Base-by-base conservation (phyloP, 2,888 invertebrate genomes). In the Drosophila monieri region DNA sequence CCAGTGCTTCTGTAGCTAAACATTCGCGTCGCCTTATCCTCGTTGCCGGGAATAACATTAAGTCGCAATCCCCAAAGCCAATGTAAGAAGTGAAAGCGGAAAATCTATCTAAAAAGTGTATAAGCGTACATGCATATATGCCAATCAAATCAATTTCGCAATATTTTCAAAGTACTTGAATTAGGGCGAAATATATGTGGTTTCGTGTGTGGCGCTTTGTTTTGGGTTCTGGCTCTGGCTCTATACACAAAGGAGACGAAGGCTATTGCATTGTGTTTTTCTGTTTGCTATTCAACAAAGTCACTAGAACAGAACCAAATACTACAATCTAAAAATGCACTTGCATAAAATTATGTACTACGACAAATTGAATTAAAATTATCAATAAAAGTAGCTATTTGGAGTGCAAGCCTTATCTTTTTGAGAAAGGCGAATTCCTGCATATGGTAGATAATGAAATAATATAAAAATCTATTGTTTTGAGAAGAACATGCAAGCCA, bases 11-110 rank as follows among this genome's bases (percentile, higher is more conserved):
- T 23, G 32, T 52, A 58, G 41, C 58, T 35, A 51, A 56, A 72
- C 27, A 23, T 72, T 60, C 59, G 72, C 73, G 65, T 51, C 57
- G 62, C 49, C 18, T 21, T 65, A 41, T 54, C 55, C 41, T 35
- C 54, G 37, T 37, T 27, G 52, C 44, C 27, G 35, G 15, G 9
- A 65, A 52, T 44, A 32, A 47, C 30, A 43, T 64, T 9, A 30
- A 65, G 43, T 27, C 18, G 18, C 27, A 30, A 15, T 23, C 9
- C 5, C 23, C 30, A 18, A 66, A 15, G 6, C 3, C 14, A 66
- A 41, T 27, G 67, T 55, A 48, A 66, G 56, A 15, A 68, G 68
- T 66, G 57, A 48, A 56, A 25, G 9, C 4, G n/a, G 21, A 53
- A 67, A 67, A 67, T 48, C 68, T 67, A 55, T 67, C 12, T 55